A percentile compares a stretch with the other conserved stretches of the same genome.
Evolutionary conservation across 2,113 vertebrate genomes (phyloP).

Genomic region (Cochlearius cochlearius): DNA sequence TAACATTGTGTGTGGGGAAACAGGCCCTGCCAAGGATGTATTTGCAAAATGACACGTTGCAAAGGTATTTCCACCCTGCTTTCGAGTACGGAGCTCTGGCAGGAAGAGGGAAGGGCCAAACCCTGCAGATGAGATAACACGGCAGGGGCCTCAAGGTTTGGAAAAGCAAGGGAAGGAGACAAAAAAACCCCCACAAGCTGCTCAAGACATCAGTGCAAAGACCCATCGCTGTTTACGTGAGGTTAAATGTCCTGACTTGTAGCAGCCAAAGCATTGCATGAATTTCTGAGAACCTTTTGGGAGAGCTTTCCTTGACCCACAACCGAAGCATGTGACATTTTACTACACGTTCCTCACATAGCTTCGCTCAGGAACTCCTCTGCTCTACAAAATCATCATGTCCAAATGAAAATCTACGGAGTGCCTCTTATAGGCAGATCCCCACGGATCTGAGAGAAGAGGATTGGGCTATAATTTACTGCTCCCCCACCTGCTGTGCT

Average conservation of each 20-base stretch:
- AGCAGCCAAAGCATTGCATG: neutral
- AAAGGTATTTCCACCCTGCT: neutral
- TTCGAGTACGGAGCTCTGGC: neutral
- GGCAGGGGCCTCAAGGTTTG: neutral
- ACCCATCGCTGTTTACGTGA: neutral
- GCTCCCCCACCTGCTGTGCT: neutral
- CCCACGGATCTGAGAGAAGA: neutral
- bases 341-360: fast-evolving
- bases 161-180: neutral
- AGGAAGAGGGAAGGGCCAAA: slow-evolving; percentile 31
- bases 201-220: neutral
- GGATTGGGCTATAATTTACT: neutral
- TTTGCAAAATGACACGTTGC: slow-evolving; percentile 47
- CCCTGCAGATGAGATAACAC: slow-evolving; percentile 26
- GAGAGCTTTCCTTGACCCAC: neutral
- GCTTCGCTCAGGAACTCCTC: neutral
- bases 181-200: neutral
- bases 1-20: neutral
- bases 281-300: neutral
- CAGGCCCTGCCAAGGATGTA: slow-evolving; percentile 19
- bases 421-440: neutral
- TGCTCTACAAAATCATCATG: neutral
- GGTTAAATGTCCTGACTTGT: neutral
- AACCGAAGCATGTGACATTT: neutral
- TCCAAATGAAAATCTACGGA: neutral